phyloP scores from a whole-genome alignment of 2,113 vertebrate genomes.

The Caranx melampygus region DNA sequence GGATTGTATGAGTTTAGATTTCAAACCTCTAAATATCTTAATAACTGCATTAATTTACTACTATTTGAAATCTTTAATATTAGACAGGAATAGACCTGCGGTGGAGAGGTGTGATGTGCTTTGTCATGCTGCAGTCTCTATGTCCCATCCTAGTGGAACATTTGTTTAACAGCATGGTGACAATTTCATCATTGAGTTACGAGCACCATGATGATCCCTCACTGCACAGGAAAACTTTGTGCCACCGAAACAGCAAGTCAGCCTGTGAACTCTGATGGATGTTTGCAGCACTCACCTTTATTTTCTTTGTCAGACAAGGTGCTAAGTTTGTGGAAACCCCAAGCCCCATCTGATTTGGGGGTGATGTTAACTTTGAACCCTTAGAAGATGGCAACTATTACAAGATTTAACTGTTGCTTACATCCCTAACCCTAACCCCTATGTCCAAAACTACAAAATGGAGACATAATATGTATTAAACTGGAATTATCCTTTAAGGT shows the following conservation, averaged over 20 bases:
- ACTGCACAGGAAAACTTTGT: no score
- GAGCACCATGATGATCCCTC: neutral
- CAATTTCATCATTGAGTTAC: neutral
- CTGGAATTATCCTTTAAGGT: slow-evolving; percentile 8
- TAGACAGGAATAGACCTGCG: neutral
- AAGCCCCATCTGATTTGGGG: neutral
- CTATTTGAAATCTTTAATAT: neutral
- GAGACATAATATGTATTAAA: slow-evolving; percentile 16
- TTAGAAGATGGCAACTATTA: neutral
- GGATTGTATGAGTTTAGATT: neutral
- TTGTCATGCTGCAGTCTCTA: neutral
- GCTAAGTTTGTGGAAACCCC: no score
- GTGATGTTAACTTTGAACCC: neutral
- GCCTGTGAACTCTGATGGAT: no score
- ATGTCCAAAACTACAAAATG: neutral
- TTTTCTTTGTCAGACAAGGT: no score
- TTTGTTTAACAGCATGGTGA: neutral
- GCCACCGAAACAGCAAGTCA: no score
- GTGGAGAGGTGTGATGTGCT: neutral
- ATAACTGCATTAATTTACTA: slow-evolving; percentile 3
- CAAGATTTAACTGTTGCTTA: neutral
- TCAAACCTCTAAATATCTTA: neutral
- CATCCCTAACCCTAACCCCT: no score
- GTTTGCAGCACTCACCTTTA: no score
- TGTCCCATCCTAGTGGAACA: neutral